A percentile compares a stretch with the other conserved stretches of the same genome.
These are phyloP conservation scores for Drosophila paulistorum DNA, from an alignment of 1,140 invertebrate species.

Conservation along the genomic window DNA sequence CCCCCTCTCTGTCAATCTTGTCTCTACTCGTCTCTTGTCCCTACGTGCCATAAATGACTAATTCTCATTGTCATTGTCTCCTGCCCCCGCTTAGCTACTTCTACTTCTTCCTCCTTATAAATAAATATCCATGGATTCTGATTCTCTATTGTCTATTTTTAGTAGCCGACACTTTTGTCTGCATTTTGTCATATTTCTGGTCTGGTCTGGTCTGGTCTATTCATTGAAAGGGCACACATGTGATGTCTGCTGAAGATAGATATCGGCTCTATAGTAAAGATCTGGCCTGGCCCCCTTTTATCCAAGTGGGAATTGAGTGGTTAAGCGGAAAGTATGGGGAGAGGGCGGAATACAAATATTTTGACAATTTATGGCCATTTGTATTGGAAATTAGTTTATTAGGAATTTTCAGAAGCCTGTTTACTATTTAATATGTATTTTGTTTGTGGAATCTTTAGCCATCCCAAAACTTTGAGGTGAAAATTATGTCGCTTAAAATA, in stretches of 20 bases:
- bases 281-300: background rate
- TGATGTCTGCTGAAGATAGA: conserved; percentile 56
- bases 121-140: conserved; percentile 10
- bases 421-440: conserved; percentile 24
- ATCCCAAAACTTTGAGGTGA: background rate
- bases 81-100: conserved; percentile 4
- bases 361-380: conserved; percentile 60
- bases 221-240: conserved; percentile 40
- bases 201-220: conserved; percentile 27
- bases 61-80: conserved; percentile 49
- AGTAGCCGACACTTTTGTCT: conserved; percentile 68
- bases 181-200: conserved; percentile 60
- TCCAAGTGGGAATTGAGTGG: conserved; percentile 27
- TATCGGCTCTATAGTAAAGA: conserved; percentile 34
- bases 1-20: background rate
- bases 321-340: conserved; percentile 6
- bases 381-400: conserved; percentile 28
- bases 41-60: conserved; percentile 76
- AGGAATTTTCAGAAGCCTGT: background rate
- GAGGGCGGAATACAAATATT: conserved; percentile 49
- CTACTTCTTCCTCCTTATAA: background rate
- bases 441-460: background rate
- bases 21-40: background rate
- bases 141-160: conserved; percentile 67
- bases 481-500: background rate